Percentiles rank a stretch among this genome's conserved stretches.
phyloP scores from a whole-genome alignment of 2,888 invertebrate species.

The Leucozona laternaria region DNA sequence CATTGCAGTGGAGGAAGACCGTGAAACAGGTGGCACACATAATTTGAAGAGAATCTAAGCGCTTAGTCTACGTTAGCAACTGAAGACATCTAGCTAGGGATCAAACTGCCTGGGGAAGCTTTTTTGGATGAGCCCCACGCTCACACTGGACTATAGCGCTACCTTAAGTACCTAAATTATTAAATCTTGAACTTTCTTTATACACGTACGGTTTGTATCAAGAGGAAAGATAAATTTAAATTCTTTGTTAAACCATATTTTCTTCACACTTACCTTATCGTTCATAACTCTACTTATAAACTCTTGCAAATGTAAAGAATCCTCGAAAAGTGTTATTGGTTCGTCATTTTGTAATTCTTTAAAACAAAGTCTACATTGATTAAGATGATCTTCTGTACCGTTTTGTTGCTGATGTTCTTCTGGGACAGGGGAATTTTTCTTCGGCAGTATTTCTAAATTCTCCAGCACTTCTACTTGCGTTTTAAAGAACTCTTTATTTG shows the following conservation, averaged over 20 bases:
- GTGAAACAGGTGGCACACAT: too few relatives aligned
- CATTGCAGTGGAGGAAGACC: too few relatives aligned
- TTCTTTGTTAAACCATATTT: not conserved
- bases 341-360: slow-evolving; percentile 24
- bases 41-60: too few relatives aligned
- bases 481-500: not conserved
- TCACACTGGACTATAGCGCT: too few relatives aligned
- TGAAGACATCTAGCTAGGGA: too few relatives aligned
- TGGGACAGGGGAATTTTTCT: not conserved
- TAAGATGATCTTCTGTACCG: not conserved
- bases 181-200: too few relatives aligned
- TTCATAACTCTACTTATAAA: slow-evolving; percentile 57
- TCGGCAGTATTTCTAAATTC: not conserved
- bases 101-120: too few relatives aligned
- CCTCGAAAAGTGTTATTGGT: not conserved
- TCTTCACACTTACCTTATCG: slow-evolving; percentile 27
- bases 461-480: not conserved
- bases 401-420: not conserved
- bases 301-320: slow-evolving; percentile 40
- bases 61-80: too few relatives aligned
- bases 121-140: too few relatives aligned
- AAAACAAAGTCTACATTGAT: slow-evolving; percentile 50
- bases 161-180: too few relatives aligned
- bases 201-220: too few relatives aligned
- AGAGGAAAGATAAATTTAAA: not conserved